These are phyloP conservation scores for Danio albolineatus DNA, from an alignment of 2,797 vertebrate species.

Conservation along the genomic window DNA sequence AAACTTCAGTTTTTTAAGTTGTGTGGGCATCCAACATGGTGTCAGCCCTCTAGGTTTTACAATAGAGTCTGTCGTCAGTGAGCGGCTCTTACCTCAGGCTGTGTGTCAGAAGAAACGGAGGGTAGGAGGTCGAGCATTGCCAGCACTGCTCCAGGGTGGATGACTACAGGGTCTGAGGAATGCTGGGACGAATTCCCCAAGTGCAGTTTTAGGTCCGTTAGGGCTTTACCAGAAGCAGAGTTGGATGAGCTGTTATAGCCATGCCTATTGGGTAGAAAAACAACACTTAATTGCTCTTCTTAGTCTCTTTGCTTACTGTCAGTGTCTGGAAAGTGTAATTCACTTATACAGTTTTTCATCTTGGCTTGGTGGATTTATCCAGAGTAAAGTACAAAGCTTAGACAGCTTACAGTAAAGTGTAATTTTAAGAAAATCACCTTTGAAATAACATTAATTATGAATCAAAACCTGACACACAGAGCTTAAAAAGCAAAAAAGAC, in stretches of 20 bases:
- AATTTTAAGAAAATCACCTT: not conserved
- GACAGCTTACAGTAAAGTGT: not conserved
- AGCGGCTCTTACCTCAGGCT: constrained; percentile 86
- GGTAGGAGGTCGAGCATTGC: constrained; percentile 94
- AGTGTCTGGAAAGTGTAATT: not conserved
- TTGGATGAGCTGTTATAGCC: constrained; percentile 87
- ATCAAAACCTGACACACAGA: constrained; percentile 40
- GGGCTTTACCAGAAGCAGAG: constrained; percentile 84
- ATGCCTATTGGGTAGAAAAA: constrained; percentile 79
- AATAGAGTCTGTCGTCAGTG: not conserved
- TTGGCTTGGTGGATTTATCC: constrained; percentile 6
- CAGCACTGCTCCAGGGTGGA: constrained; percentile 94
- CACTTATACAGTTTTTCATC: not conserved
- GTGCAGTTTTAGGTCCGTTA: constrained; percentile 87
- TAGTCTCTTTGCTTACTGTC: constrained; percentile 10
- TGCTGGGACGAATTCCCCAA: constrained; percentile 75
- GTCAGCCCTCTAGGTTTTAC: not conserved
- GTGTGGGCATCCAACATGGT: not conserved
- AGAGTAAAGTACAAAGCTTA: constrained; percentile 7
- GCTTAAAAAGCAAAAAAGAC: constrained; percentile 29
- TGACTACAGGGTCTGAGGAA: constrained; percentile 87
- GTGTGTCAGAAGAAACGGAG: constrained; percentile 88
- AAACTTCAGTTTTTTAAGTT: not conserved
- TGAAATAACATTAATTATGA: constrained; percentile 44
- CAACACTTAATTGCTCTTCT: constrained; percentile 1